Base-by-base conservation (phyloP, 2,888 invertebrate species). In the Ypsolopha sequella region DNA sequence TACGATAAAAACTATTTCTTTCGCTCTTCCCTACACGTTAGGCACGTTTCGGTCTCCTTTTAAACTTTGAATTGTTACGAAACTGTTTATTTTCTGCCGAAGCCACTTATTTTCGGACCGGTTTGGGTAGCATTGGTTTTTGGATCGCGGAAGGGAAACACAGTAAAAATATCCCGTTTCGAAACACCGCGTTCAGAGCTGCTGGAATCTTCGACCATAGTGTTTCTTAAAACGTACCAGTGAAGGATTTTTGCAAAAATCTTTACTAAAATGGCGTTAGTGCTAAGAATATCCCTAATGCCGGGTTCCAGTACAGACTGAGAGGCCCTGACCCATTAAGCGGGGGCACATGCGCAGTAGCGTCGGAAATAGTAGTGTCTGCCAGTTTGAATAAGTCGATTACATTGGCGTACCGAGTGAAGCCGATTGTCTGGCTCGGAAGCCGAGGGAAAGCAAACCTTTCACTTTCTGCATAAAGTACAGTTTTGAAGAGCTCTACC, bases 281-380 rank as follows among this genome's bases (percentile, higher is more conserved):
- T 66, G 72, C 70, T 70, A 68, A 69, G 73, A 74, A 68, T 77
- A 76, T 70, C 66, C 67, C 69, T 69, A 65, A 63, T 65, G 70
- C 72, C 73, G 70, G 72, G 67, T 71, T 70, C 73, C 71, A 74
- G 76, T 76, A 66, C 76, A 74, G 76, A 76, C 79, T 75, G 79
- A 62, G 70, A 73, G 68, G 74, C 84, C 84, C 73, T 81, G 85
- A 82, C 82, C 82, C 72, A 79, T 73, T 59, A 73, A 76, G 71
- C 64, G 62, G 70, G 61, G 70, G 62, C 71, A 58, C 85, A 77
- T 80, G 82, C 81, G 82, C 78, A 63, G 57, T 64, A 58, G 66
- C 68, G 68, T 70, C 70, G 65, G 66, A 70, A 71, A 73, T 68
- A 67, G 62, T 61, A 67, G 75, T 9, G 36, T 74, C 77, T 70